Conservation (phyloP, 2,888 invertebrate genomes). For the Dryomyza anilis region DNA sequence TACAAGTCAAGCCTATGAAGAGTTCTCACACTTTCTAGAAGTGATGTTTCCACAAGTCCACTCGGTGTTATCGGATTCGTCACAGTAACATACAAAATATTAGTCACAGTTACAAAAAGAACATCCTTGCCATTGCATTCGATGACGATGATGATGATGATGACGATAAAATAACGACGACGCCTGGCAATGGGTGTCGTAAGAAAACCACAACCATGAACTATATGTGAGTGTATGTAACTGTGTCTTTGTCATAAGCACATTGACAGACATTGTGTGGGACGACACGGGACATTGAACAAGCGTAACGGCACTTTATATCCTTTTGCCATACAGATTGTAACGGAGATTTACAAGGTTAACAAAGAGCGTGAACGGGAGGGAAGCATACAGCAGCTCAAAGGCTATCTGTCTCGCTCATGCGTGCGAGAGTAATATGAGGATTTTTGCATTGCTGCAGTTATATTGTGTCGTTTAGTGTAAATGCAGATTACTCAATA, state of each 20-base stretch:
- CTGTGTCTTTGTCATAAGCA: neutral
- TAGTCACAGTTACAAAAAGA: too few relatives aligned
- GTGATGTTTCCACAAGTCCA: too few relatives aligned
- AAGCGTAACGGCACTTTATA: neutral
- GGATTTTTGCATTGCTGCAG: neutral
- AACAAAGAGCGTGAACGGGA: neutral
- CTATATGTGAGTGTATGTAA: neutral
- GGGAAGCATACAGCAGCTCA: too few relatives aligned
- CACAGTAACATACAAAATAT: too few relatives aligned
- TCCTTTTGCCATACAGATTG: neutral
- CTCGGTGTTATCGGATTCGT: too few relatives aligned
- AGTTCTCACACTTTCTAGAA: too few relatives aligned
- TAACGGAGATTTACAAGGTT: neutral
- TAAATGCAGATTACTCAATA: slow-evolving; percentile 9
- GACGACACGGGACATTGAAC: too few relatives aligned
- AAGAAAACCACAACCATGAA: neutral
- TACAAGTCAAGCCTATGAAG: too few relatives aligned
- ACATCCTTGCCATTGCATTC: neutral
- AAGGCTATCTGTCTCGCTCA: neutral
- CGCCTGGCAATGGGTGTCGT: neutral
- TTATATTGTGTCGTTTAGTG: neutral
- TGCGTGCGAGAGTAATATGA: neutral
- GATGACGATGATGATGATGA: neutral
- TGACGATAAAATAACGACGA: neutral
- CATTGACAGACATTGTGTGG: neutral